Conservation (phyloP, 2,113 vertebrate genomes). For the Myiopsitta monachus region DNA sequence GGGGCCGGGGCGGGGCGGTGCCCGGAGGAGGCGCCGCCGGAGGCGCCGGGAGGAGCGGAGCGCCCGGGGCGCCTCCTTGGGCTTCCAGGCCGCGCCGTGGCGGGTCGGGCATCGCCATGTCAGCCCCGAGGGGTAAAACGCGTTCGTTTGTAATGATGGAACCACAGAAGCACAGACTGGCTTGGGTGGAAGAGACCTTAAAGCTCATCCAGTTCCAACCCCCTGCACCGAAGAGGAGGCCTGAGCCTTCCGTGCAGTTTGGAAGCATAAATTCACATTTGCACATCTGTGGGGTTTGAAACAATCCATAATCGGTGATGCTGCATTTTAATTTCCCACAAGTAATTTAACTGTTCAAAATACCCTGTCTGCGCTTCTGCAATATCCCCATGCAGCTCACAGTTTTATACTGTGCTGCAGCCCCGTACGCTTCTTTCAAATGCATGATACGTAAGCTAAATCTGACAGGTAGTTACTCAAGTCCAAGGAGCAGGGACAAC, state of each 20-base stretch:
- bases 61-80: fast-evolving
- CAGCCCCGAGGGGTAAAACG: background rate
- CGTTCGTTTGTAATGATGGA: background rate
- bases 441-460: background rate
- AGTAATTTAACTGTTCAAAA: background rate
- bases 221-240: background rate
- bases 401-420: background rate
- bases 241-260: background rate
- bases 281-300: background rate
- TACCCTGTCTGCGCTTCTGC: background rate
- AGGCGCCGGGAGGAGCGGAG: too few species aligned
- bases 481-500: background rate
- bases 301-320: background rate
- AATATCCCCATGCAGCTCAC: background rate
- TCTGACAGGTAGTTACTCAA: background rate
- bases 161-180: background rate
- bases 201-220: background rate
- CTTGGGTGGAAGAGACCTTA: background rate
- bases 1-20: background rate
- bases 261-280: too few species aligned
- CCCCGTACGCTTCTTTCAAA: fast-evolving
- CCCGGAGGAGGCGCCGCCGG: too few species aligned
- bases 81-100: fast-evolving
- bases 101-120: fast-evolving
- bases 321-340: background rate